Evolutionary conservation across 2,113 vertebrate species (phyloP).

Genomic region (chimpanzee (Pan troglodytes)): NHGRI_mPanTro3-v2.1_pri NC_072410.2:120455501-120456000

Average conservation of each 20-base stretch:
- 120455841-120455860: neutral
- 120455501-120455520: neutral
- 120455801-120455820: accelerated
- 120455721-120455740: neutral
- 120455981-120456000: neutral
- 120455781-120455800: too few species aligned
- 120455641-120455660: neutral
- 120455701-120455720: too few species aligned
- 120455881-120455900: neutral
- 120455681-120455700: neutral
- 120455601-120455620: neutral
- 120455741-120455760: neutral
- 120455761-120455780: accelerated
- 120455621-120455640: neutral
- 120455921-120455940: neutral
- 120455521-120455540: accelerated
- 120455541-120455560: accelerated
- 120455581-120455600: neutral
- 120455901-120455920: neutral
- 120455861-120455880: neutral
- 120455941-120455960: neutral
- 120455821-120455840: accelerated
- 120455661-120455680: neutral
- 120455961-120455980: neutral
- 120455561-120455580: accelerated